These are phyloP conservation scores for Agrotis puta DNA, from an alignment of 2,888 invertebrate genomes.

Conservation along the genomic window DNA sequence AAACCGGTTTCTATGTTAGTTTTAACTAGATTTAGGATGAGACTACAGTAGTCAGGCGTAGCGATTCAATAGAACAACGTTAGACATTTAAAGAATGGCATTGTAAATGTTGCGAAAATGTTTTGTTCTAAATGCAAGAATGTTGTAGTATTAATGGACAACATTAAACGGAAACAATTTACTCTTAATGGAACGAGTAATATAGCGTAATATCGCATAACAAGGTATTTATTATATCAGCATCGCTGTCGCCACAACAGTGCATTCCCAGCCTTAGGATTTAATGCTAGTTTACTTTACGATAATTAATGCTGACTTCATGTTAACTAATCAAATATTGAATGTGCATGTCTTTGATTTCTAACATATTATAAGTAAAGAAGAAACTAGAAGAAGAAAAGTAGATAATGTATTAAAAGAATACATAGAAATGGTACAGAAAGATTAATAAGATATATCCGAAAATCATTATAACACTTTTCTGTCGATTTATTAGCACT, in stretches of 20 bases:
- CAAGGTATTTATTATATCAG: slow-evolving; percentile 19
- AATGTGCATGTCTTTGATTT: slow-evolving; percentile 12
- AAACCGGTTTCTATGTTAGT: slow-evolving; percentile 61
- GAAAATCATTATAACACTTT: background rate
- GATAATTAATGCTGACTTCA: slow-evolving; percentile 45
- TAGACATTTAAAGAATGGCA: background rate
- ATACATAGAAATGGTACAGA: background rate
- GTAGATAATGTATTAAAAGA: background rate
- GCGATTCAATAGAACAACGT: slow-evolving; percentile 20
- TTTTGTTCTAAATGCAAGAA: slow-evolving; percentile 24
- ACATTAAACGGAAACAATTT: slow-evolving; percentile 35
- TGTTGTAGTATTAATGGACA: slow-evolving; percentile 22
- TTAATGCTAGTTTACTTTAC: slow-evolving; percentile 39
- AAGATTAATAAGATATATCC: background rate
- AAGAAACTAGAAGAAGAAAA: background rate
- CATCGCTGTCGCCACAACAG: slow-evolving; percentile 38
- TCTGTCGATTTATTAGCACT: background rate
- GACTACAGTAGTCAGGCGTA: background rate
- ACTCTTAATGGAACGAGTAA: slow-evolving; percentile 38
- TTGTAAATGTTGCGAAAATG: background rate
- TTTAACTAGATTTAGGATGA: slow-evolving; percentile 42
- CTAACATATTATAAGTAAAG: background rate
- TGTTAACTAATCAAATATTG: slow-evolving; percentile 33
- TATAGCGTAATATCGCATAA: slow-evolving; percentile 14
- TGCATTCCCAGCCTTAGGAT: slow-evolving; percentile 48